A percentile compares a stretch with the other conserved stretches of the same genome.
phyloP scores from a whole-genome alignment of 2,797 vertebrate species.

The Notolabrus celidotus region DNA sequence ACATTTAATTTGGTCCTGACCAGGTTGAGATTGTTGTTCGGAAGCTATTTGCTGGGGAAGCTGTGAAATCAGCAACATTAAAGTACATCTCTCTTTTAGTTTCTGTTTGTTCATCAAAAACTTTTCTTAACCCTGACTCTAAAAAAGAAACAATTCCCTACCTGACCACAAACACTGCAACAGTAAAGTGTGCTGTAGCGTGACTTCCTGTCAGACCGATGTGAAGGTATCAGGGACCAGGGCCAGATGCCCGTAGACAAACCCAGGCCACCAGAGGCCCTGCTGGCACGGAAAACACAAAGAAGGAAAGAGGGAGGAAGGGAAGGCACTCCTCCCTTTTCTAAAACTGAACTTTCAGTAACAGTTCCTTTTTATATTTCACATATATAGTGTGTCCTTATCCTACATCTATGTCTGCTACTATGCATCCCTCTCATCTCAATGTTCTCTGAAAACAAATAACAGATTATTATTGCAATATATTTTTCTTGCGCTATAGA shows the following conservation, averaged over 20 bases:
- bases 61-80: background rate
- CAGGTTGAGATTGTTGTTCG: background rate
- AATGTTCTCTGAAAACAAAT: slow-evolving; percentile 10
- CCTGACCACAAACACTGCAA: slow-evolving; percentile 12
- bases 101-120: slow-evolving; percentile 31
- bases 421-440: background rate
- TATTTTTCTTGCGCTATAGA: slow-evolving; percentile 2
- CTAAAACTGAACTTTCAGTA: slow-evolving; percentile 39
- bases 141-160: slow-evolving; percentile 26
- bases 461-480: background rate
- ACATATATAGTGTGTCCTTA: slow-evolving; percentile 20
- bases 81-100: slow-evolving; percentile 4
- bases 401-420: slow-evolving; percentile 7
- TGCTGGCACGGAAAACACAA: slow-evolving; percentile 52
- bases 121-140: slow-evolving; percentile 16
- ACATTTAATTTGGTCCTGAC: slow-evolving; percentile 11
- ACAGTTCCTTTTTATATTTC: slow-evolving; percentile 32
- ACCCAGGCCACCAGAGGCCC: slow-evolving; percentile 57
- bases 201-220: slow-evolving; percentile 55
- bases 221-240: slow-evolving; percentile 50
- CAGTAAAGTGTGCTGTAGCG: slow-evolving; percentile 46
- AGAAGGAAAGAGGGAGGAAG: background rate
- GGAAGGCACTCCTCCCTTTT: slow-evolving; percentile 3
- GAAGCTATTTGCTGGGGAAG: background rate
- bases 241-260: slow-evolving; percentile 77